Conservation (phyloP, 2,797 vertebrate genomes). For the Gallinago solitaria region DNA sequence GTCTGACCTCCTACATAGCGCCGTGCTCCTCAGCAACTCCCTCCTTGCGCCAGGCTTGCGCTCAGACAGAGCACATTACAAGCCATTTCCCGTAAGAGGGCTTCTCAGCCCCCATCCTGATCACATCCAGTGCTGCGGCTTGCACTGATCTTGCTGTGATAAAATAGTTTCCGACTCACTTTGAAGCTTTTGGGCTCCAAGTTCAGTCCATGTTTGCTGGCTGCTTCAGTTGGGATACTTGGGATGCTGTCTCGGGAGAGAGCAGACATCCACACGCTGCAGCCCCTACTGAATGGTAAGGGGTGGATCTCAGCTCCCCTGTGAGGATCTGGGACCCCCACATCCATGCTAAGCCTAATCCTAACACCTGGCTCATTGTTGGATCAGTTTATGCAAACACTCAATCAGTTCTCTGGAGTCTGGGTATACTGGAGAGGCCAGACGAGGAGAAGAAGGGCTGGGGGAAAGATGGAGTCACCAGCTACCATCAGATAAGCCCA, state of each 20-base stretch:
- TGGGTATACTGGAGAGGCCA: neutral
- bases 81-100: slow-evolving; percentile 38
- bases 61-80: slow-evolving; percentile 3
- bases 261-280: neutral
- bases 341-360: neutral
- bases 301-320: neutral
- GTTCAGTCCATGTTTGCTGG: slow-evolving; percentile 9
- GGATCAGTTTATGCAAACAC: neutral
- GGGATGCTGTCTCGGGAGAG: slow-evolving; percentile 14
- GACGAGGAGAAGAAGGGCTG: neutral
- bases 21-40: neutral
- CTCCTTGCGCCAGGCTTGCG: neutral
- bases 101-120: neutral
- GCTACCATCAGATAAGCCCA: neutral
- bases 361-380: neutral
- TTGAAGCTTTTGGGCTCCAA: slow-evolving; percentile 47
- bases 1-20: slow-evolving; percentile 10
- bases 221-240: neutral
- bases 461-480: neutral
- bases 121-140: slow-evolving; percentile 33
- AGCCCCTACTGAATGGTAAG: neutral
- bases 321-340: neutral
- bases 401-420: neutral
- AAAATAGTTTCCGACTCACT: slow-evolving; percentile 68
- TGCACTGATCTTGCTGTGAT: slow-evolving; percentile 50